phyloP scores from a whole-genome alignment of 2,888 invertebrate species.

The Colletes collaris region DNA sequence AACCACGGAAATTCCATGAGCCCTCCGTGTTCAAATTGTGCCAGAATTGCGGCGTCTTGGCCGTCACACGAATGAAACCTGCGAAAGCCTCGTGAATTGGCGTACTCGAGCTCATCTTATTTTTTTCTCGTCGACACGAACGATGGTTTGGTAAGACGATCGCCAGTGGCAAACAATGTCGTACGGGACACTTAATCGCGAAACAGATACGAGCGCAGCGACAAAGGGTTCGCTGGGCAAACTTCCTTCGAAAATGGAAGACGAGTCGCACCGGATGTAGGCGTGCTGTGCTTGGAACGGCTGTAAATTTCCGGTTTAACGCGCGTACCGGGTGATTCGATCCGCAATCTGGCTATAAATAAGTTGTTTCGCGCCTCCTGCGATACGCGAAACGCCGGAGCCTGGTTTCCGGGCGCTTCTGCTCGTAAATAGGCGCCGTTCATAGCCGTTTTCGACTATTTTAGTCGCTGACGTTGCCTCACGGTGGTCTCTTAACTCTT shows the following conservation, averaged over 20 bases:
- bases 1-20: constrained; percentile 10
- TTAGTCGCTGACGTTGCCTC: too few species aligned
- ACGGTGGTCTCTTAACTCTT: too few species aligned
- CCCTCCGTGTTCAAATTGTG: neutral
- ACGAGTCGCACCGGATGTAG: constrained; percentile 19
- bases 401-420: neutral
- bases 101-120: too few species aligned
- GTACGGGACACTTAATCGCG: constrained; percentile 28
- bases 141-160: too few species aligned
- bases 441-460: too few species aligned
- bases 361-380: neutral
- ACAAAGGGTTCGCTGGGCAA: constrained; percentile 56
- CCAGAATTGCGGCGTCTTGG: constrained; percentile 2
- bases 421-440: too few species aligned
- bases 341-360: neutral
- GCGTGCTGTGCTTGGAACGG: neutral
- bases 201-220: constrained; percentile 35
- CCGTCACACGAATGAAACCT: neutral
- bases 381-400: neutral
- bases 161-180: constrained; percentile 45
- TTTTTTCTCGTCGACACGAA: too few species aligned
- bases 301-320: neutral
- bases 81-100: neutral
- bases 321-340: neutral
- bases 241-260: constrained; percentile 57